A percentile compares a stretch with the other conserved stretches of the same genome.
These are phyloP conservation scores for Volucella inanis DNA, from an alignment of 2,888 invertebrate species.

Conservation along the genomic window DNA sequence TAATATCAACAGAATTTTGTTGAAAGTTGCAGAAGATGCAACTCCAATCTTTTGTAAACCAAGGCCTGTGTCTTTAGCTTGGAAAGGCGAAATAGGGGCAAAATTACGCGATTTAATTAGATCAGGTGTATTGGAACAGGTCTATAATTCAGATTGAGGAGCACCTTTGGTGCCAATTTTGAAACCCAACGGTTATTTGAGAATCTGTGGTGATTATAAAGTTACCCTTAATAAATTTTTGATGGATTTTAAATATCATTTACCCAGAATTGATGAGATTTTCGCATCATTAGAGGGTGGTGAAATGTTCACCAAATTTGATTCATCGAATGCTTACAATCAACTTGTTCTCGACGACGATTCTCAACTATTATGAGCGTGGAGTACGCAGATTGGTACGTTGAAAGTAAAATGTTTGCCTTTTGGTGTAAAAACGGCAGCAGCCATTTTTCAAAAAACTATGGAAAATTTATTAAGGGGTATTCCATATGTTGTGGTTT, in stretches of 20 bases:
- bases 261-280: constrained; percentile 28
- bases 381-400: constrained; percentile 76
- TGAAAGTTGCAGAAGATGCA: no score
- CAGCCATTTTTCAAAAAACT: constrained; percentile 78
- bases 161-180: no score
- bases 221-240: no score
- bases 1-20: constrained; percentile 7
- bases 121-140: no score
- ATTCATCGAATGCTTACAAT: constrained; percentile 78
- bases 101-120: no score
- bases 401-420: constrained; percentile 75
- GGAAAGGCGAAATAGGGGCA: no score
- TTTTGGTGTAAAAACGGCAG: constrained; percentile 74
- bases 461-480: constrained; percentile 78
- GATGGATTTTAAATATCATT: constrained; percentile 26
- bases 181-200: no score
- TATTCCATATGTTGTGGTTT: constrained; percentile 64
- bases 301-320: constrained; percentile 75
- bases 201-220: no score
- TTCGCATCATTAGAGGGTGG: constrained; percentile 41
- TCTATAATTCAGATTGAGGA: no score
- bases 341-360: constrained; percentile 77
- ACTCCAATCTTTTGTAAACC: no score
- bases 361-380: constrained; percentile 74
- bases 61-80: no score